These are phyloP conservation scores for Zygothrica quintamaculata DNA, from an alignment of 2,888 invertebrate species.

Conservation along the genomic window DNA sequence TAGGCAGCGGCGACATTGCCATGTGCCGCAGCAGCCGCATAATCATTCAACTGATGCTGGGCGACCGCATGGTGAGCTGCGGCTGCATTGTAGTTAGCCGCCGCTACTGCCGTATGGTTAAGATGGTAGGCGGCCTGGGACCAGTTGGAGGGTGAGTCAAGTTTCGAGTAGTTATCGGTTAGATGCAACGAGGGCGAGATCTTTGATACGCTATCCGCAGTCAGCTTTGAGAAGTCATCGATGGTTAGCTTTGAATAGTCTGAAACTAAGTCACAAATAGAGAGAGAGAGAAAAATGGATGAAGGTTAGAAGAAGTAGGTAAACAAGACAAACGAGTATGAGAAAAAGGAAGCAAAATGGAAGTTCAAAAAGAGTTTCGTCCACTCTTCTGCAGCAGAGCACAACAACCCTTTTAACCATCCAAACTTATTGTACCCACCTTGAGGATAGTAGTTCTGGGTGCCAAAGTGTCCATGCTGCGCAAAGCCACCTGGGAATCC, in stretches of 20 bases:
- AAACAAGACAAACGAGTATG: background rate
- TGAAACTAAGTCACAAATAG: conserved; percentile 33
- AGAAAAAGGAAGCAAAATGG: too few species aligned
- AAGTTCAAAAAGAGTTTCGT: too few species aligned
- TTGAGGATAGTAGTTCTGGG: conserved; percentile 85
- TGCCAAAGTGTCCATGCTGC: conserved; percentile 83
- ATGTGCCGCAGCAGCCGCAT: conserved; percentile 81
- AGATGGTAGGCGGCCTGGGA: conserved; percentile 83
- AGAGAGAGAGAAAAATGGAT: background rate
- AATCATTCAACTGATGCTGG: conserved; percentile 80
- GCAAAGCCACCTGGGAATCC: conserved; percentile 82
- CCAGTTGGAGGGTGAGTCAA: conserved; percentile 83
- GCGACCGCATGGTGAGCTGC: conserved; percentile 78
- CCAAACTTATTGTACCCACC: conserved; percentile 63
- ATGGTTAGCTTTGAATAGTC: conserved; percentile 86
- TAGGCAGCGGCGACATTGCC: conserved; percentile 81
- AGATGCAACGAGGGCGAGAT: conserved; percentile 83
- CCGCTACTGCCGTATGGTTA: conserved; percentile 82
- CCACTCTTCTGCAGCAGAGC: too few species aligned
- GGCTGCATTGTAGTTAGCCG: conserved; percentile 82
- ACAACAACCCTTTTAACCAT: background rate
- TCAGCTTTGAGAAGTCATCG: conserved; percentile 85
- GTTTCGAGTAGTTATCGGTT: conserved; percentile 82
- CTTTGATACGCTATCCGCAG: conserved; percentile 84
- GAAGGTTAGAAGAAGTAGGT: background rate